Percentiles rank a stretch among this genome's conserved stretches.
Conservation (phyloP, 2,113 vertebrate genomes). For the Passer domesticus region DNA sequence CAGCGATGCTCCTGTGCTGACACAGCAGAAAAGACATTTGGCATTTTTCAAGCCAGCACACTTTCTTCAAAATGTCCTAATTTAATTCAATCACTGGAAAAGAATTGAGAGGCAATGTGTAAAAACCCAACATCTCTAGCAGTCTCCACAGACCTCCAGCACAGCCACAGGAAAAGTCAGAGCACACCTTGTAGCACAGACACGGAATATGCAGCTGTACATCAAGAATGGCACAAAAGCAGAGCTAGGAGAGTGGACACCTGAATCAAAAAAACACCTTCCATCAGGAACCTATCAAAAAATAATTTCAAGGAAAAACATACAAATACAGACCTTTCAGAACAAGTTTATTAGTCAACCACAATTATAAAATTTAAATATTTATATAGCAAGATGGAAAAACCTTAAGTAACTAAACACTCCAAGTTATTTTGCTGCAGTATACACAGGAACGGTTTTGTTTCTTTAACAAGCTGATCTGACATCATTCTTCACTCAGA, state of each 20-base stretch:
- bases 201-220: fast-evolving
- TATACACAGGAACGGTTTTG: slow-evolving; percentile 68
- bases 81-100: not conserved
- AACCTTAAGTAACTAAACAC: slow-evolving; percentile 29
- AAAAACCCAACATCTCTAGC: not conserved
- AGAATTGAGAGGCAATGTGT: not conserved
- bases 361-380: slow-evolving; percentile 71
- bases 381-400: slow-evolving; percentile 52
- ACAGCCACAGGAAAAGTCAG: not conserved
- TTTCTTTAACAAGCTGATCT: slow-evolving; percentile 9
- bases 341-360: slow-evolving; percentile 72
- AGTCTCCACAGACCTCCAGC: not conserved
- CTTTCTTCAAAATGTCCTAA: not conserved
- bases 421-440: slow-evolving; percentile 59
- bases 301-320: not conserved
- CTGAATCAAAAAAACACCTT: not conserved
- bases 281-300: not conserved
- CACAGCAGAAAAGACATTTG: not conserved
- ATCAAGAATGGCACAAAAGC: not conserved
- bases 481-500: slow-evolving; percentile 25
- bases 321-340: slow-evolving; percentile 3
- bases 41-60: not conserved
- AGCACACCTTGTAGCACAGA: not conserved
- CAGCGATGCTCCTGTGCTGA: not conserved
- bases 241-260: not conserved